Conservation (phyloP, 1,140 invertebrate genomes). For the Nylanderia fulva region DNA sequence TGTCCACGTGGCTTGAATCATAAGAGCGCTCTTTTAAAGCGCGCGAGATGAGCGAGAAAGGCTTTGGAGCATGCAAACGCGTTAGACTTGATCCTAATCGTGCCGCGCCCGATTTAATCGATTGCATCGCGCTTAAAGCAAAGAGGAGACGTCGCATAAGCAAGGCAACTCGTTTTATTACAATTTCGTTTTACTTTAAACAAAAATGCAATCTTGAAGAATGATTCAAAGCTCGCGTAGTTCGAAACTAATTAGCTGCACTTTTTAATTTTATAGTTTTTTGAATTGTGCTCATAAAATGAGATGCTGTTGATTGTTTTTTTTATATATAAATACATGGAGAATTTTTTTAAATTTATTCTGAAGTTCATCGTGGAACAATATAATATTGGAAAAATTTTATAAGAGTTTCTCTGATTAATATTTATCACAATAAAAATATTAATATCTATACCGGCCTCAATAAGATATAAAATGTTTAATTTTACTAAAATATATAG, state of each 20-base stretch:
- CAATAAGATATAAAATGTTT: too few species aligned
- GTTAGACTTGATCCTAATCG: constrained; percentile 26
- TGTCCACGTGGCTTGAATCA: constrained; percentile 54
- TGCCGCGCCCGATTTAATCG: constrained; percentile 20
- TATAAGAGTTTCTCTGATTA: too few species aligned
- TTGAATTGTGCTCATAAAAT: neutral
- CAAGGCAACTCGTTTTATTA: neutral
- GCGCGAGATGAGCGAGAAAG: constrained; percentile 14
- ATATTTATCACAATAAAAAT: too few species aligned
- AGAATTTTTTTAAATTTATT: too few species aligned
- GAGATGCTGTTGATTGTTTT: too few species aligned
- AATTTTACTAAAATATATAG: too few species aligned
- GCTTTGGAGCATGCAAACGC: constrained; percentile 27
- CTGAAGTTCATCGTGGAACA: too few species aligned
- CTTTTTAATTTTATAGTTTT: neutral
- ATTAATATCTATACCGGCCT: too few species aligned
- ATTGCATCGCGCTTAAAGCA: constrained; percentile 1
- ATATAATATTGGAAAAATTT: too few species aligned
- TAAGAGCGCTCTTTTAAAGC: constrained; percentile 30
- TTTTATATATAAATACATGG: too few species aligned
- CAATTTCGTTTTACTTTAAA: neutral
- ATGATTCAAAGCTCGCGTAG: neutral
- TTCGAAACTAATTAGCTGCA: neutral
- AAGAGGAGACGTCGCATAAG: neutral
- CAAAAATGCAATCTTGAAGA: neutral